Base-by-base conservation (phyloP, 2,113 vertebrate genomes). In the Aplodontia rufa region DNA sequence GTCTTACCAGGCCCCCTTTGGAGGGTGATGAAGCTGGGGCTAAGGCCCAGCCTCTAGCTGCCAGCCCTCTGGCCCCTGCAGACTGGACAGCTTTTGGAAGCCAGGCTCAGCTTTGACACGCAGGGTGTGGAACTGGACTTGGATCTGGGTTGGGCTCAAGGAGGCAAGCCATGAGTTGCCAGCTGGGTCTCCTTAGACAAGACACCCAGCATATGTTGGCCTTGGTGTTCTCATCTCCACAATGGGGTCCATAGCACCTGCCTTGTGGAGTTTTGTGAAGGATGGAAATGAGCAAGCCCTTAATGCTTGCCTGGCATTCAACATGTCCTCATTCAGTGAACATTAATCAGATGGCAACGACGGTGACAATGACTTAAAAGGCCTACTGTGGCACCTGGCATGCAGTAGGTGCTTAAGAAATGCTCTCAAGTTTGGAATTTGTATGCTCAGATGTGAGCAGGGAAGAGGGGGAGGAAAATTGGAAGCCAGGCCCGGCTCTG, bases 31-130 rank as follows among this genome's bases (percentile, higher is more conserved):
- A n/a, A 12, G 5, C 47, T 1, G 37, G 42, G 13, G n/a, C 87
- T 24, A 0, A 11, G 32, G 42, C n/a, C 62, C 2, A 6, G 45
- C 28, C 74, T 4, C 1, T 1, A 2, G 16, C 0, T 0, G 22
- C 4, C 22, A 22, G 58, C 37, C 66, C 28, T 6, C 1, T 0
- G 19, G 42, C 47, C 37, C 17, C 17, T 1, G 32, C 81, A 8
- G 14, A 24, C 68, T 8, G 2, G 32, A 28, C 1, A 0, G 20
- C 13, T 35, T 62, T 51, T 14, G 13, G 0, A 1, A 93, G 28
- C 30, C 55, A 20, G 20, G 24, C 58, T 49, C 13, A 11, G 24
- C n/a, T 51, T 35, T 4, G 17, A 1, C 5, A 12, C n/a, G n/a
- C 11, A 6, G 47, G 5, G 5, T 5, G 8, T 1, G 3, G 24